Evolutionary conservation across 2,797 vertebrate genomes (phyloP), one percentile per base, ranked within the genome.

Genomic region (Pangasius mekongensis): DNA sequence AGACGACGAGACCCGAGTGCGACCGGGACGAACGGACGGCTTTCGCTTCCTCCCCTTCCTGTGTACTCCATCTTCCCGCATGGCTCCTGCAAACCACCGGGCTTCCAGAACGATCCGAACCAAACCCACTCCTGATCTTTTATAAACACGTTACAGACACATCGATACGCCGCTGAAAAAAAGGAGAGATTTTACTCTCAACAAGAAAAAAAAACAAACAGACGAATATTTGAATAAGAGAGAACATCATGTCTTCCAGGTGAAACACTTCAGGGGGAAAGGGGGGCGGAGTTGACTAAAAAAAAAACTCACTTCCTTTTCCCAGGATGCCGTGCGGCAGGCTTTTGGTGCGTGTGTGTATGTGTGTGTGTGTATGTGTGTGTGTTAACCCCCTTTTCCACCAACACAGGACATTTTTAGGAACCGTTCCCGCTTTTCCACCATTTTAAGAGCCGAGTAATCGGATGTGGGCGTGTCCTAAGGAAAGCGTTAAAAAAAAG

Each of bases 21-120:
- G 67, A 81, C 36, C 85, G 77, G 84, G 82, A 85, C 73, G 74
- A 88, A 89, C 3, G 24, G 84, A 83, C 69, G 87, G 94, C 94
- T 93, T 93, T 94, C 47, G 91, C 93, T 93, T 89, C 94, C 93
- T 94, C 91, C 93, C 95, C 93, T 94, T 94, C 94, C 94, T 93
- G 91, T 96, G 94, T 96, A 95, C 93, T 93, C 93, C 94, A 95
- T 91, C 88, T 93, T 94, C 93, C 94, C 96, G 95, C 96, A 96
- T 96, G 96, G 95, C 93, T 95, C 94, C 94, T 89, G 94, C 94
- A 93, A 95, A 94, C 62, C 94, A 96, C 95, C 94, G 95, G 92
- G 95, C 96, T 97, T 96, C 95, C 94, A 94, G 91, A 92, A 74
- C 84, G 74, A 91, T 92, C 87, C 73, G 87, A 77, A 33, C 71